Conservation (phyloP, 2,113 vertebrate species). For the Oncorhynchus nerka region DNA sequence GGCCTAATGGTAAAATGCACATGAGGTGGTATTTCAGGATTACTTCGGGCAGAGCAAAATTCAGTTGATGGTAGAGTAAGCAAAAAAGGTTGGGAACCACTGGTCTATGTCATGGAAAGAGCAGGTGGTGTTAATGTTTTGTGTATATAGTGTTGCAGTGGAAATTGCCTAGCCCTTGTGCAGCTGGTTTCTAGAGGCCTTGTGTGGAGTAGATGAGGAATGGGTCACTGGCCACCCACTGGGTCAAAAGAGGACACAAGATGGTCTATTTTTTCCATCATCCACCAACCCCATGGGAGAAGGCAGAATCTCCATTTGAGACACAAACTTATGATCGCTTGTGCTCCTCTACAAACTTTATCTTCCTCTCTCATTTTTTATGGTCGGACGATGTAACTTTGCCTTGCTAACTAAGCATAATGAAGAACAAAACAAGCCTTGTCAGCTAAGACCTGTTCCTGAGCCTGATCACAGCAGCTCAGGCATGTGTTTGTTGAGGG, state of each 20-base stretch:
- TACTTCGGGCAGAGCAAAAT: too few species aligned
- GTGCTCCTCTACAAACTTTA: conserved; percentile 47
- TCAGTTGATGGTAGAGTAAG: too few species aligned
- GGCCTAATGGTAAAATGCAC: too few species aligned
- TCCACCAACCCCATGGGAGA: conserved; percentile 14
- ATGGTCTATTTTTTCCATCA: conserved; percentile 35
- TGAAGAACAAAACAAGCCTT: conserved; percentile 21
- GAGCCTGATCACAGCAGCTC: conserved; percentile 21
- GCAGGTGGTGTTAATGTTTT: too few species aligned
- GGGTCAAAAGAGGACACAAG: conserved; percentile 40
- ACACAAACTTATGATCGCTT: conserved; percentile 24
- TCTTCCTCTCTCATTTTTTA: conserved; percentile 38
- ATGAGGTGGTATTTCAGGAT: too few species aligned
- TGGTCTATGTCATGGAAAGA: too few species aligned
- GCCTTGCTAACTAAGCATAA: conserved; percentile 2
- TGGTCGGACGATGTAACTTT: not conserved
- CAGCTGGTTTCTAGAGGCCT: conserved; percentile 32
- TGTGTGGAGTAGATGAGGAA: conserved; percentile 30
- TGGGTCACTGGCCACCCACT: conserved; percentile 24
- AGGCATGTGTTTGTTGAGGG: conserved; percentile 40
- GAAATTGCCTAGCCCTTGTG: conserved; percentile 6
- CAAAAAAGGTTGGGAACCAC: too few species aligned
- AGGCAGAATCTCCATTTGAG: conserved; percentile 29
- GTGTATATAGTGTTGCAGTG: too few species aligned
- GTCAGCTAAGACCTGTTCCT: not conserved